Evolutionary conservation across 2,797 vertebrate species (phyloP).

Genomic region (Otolemur crassicaudatus): DNA sequence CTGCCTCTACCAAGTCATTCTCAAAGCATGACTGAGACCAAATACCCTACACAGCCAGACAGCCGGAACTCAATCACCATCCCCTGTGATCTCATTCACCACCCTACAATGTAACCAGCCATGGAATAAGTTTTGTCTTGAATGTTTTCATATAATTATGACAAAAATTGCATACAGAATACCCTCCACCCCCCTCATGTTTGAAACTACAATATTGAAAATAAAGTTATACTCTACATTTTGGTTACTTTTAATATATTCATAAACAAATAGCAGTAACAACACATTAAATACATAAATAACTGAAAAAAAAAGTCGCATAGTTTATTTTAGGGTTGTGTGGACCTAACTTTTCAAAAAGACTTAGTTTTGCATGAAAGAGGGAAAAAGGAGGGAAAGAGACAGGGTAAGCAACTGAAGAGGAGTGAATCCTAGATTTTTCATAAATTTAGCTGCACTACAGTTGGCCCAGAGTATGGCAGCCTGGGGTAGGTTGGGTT

Average conservation of each 20-base stretch:
- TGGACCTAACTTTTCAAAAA: background rate
- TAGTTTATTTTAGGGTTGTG: background rate
- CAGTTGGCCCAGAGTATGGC: background rate
- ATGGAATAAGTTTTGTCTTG: background rate
- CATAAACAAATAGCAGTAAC: constrained; percentile 45
- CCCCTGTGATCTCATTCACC: background rate
- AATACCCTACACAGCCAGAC: background rate
- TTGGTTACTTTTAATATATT: constrained; percentile 46
- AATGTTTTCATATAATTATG: background rate
- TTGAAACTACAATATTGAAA: background rate
- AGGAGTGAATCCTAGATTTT: background rate
- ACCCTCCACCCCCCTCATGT: background rate
- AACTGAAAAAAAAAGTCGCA: background rate
- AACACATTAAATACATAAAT: constrained; percentile 16
- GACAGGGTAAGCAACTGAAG: background rate
- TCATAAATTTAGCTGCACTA: background rate
- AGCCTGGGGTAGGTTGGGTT: background rate
- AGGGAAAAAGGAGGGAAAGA: accelerated
- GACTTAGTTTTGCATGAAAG: background rate
- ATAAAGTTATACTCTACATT: constrained; percentile 12
- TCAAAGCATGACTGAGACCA: background rate
- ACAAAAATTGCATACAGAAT: constrained; percentile 9
- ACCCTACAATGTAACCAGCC: background rate
- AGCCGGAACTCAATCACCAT: background rate
- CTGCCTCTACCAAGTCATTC: background rate